A percentile compares a stretch with the other conserved stretches of the same genome.
These are phyloP conservation scores for Knipowitschia caucasica DNA, from an alignment of 2,797 vertebrate genomes.

Conservation along the genomic window DNA sequence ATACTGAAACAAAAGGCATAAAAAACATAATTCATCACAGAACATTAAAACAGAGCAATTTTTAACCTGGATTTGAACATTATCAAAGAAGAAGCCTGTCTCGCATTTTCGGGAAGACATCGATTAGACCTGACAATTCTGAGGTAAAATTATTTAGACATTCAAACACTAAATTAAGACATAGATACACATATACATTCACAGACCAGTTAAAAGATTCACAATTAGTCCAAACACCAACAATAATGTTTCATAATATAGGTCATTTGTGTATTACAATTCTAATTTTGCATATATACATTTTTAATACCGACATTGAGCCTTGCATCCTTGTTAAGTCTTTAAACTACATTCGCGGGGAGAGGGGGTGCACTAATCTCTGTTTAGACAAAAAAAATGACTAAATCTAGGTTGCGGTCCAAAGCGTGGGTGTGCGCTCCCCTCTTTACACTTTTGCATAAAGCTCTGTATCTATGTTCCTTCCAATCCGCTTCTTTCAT, in stretches of 20 bases:
- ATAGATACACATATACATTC: too few species aligned
- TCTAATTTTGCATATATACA: neutral
- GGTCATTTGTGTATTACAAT: conserved; percentile 15
- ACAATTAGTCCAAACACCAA: too few species aligned
- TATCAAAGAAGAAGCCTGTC: too few species aligned
- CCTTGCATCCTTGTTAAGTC: neutral
- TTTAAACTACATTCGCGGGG: neutral
- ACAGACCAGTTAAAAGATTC: too few species aligned
- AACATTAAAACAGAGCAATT: too few species aligned
- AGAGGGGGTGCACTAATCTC: conserved; percentile 2
- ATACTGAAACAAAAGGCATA: too few species aligned
- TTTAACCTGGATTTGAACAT: too few species aligned
- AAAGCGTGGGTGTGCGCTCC: neutral
- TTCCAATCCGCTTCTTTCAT: conserved; percentile 4
- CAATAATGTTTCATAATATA: conserved; percentile 55
- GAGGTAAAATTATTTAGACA: too few species aligned
- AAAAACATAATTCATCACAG: too few species aligned
- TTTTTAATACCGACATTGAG: neutral
- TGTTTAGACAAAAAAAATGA: neutral
- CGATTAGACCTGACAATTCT: too few species aligned
- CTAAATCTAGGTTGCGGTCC: conserved; percentile 1
- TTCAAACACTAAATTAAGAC: too few species aligned
- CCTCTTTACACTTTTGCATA: conserved; percentile 1
- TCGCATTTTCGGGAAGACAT: too few species aligned
- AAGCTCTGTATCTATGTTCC: neutral